phyloP scores from a whole-genome alignment of 2,113 vertebrate genomes.

The Parus major region DNA sequence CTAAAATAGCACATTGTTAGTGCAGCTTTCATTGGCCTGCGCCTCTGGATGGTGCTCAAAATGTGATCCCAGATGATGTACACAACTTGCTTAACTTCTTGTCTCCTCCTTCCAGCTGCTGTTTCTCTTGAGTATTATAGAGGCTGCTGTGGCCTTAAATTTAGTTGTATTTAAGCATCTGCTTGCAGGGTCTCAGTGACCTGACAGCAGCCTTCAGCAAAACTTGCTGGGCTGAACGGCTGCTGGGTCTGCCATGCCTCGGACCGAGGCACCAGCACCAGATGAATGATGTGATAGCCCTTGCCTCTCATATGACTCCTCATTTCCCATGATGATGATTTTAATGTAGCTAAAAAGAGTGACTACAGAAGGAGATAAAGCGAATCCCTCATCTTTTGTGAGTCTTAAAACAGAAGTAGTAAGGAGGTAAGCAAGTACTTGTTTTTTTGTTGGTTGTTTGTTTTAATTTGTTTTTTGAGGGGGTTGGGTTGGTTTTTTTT shows the following conservation, averaged over 20 bases:
- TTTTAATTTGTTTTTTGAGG: not conserved
- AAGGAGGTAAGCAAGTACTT: not conserved
- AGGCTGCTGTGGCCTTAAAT: not conserved
- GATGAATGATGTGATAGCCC: rapidly evolving
- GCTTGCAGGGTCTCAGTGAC: rapidly evolving
- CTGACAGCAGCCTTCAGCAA: not conserved
- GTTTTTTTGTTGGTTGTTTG: no score
- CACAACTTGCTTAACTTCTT: not conserved
- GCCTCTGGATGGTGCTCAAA: not conserved
- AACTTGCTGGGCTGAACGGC: not conserved
- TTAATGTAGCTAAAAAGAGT: not conserved
- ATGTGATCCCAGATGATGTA: not conserved
- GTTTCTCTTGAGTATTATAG: not conserved
- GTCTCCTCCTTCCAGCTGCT: not conserved
- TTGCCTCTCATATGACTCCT: not conserved
- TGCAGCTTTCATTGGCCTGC: rapidly evolving
- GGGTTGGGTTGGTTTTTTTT: not conserved
- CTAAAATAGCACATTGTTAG: not conserved
- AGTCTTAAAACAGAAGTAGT: not conserved
- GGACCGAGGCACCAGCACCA: not conserved
- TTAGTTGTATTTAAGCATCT: not conserved
- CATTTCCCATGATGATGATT: not conserved
- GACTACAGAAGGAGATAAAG: not conserved
- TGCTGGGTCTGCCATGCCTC: not conserved
- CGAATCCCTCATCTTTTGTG: not conserved